Evolutionary conservation across 2,113 vertebrate genomes (phyloP).

Genomic region (Neopipo cinnamomea): DNA sequence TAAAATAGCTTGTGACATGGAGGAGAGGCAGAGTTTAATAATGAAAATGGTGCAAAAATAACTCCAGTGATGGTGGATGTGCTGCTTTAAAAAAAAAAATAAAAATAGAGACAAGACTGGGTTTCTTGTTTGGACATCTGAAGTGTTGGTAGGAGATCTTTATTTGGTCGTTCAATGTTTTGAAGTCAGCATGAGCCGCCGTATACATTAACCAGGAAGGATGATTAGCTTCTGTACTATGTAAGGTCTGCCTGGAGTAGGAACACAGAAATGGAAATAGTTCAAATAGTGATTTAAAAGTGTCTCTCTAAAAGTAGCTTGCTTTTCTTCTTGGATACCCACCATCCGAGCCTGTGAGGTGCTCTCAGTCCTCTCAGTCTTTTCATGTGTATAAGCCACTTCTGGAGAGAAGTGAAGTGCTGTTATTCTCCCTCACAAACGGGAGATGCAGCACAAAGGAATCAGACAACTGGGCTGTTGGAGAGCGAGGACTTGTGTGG

Average conservation of each 20-base stretch:
- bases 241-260: neutral
- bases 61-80: neutral
- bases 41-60: conserved; percentile 31
- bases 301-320: neutral
- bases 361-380: neutral
- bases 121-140: neutral
- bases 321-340: neutral
- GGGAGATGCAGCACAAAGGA: neutral
- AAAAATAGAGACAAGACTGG: neutral
- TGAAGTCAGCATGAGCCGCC: neutral
- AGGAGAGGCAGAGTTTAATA: neutral
- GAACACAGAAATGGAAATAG: conserved; percentile 13
- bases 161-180: neutral
- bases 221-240: neutral
- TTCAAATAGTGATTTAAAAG: neutral
- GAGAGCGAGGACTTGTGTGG: neutral
- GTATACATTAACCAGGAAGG: neutral
- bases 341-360: neutral
- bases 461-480: neutral
- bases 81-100: neutral
- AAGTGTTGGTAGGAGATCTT: neutral
- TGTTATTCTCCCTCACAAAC: neutral
- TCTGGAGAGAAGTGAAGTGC: neutral
- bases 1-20: conserved; percentile 37
- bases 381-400: neutral